Conservation (phyloP, 1,140 invertebrate species). For the Meloidogyne floridensis region DNA sequence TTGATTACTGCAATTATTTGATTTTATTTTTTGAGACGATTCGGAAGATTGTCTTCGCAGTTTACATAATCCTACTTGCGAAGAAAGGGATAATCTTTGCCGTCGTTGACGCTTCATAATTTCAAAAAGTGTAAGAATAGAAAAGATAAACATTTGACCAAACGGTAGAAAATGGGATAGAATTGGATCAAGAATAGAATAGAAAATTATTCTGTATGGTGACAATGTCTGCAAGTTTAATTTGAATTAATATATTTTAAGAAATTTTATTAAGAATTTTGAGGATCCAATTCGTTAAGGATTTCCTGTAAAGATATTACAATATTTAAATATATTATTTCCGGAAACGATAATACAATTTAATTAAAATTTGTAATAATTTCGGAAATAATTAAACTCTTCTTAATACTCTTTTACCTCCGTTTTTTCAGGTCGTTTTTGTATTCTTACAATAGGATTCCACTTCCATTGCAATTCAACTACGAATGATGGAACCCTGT, state of each 20-base stretch:
- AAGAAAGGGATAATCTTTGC: conserved; percentile 14
- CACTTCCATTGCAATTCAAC: conserved; percentile 57
- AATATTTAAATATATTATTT: neutral
- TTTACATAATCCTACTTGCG: neutral
- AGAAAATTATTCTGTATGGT: conserved; percentile 62
- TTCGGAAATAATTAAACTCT: no score
- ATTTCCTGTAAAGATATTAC: no score
- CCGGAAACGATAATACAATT: neutral
- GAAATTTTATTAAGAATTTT: conserved; percentile 7
- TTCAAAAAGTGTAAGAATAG: conserved; percentile 59
- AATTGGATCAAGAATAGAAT: conserved; percentile 61
- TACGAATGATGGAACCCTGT: conserved; percentile 60
- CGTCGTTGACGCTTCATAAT: conserved; percentile 55
- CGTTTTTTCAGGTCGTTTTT: conserved; percentile 52
- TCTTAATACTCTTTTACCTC: conserved; percentile 43
- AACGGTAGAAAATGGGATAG: conserved; percentile 62
- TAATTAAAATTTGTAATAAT: neutral
- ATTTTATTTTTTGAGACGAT: neutral
- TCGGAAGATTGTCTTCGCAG: neutral
- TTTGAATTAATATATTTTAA: neutral
- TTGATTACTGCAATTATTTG: neutral
- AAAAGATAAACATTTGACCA: conserved; percentile 61
- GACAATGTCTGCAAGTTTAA: conserved; percentile 54
- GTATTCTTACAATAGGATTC: conserved; percentile 50
- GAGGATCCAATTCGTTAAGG: neutral